Percentiles rank a stretch among this genome's conserved stretches.
phyloP scores from a whole-genome alignment of 2,888 invertebrate genomes.

The Cistogaster globosa region DNA sequence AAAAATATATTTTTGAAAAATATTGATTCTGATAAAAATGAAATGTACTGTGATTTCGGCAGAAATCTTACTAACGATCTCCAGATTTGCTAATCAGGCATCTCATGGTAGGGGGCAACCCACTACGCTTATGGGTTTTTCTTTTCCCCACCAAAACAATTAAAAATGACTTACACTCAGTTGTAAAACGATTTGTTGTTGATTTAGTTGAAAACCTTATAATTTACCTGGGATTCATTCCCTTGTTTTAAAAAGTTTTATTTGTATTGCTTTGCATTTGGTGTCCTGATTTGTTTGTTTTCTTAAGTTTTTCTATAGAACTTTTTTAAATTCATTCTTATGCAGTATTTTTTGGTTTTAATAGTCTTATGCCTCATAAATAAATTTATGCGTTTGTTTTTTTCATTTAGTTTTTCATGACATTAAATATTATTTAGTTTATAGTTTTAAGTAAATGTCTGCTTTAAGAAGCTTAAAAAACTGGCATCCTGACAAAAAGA shows the following conservation, averaged over 20 bases:
- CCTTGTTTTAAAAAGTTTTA: neutral
- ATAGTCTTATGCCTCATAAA: constrained; percentile 71
- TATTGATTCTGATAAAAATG: too few species aligned
- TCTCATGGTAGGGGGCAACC: too few species aligned
- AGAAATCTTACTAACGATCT: too few species aligned
- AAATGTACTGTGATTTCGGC: too few species aligned
- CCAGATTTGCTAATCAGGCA: too few species aligned
- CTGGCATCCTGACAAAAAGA: constrained; percentile 28
- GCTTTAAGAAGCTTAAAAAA: constrained; percentile 57
- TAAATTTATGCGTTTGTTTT: constrained; percentile 63
- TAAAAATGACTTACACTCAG: too few species aligned
- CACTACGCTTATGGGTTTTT: too few species aligned
- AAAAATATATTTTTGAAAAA: neutral
- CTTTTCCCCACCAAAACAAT: too few species aligned
- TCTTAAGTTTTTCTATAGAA: constrained; percentile 35
- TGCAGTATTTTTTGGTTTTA: constrained; percentile 62
- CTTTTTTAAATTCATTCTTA: constrained; percentile 30
- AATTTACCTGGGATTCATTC: constrained; percentile 2
- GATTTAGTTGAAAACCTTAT: too few species aligned
- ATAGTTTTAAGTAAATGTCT: constrained; percentile 45
- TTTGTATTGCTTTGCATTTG: constrained; percentile 41
- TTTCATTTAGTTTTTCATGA: constrained; percentile 26
- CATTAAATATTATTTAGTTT: constrained; percentile 59
- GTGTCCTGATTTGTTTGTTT: constrained; percentile 63
- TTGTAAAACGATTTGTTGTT: too few species aligned